Conservation (phyloP, 1,140 invertebrate genomes). For the Monochamus saltuarius region DNA sequence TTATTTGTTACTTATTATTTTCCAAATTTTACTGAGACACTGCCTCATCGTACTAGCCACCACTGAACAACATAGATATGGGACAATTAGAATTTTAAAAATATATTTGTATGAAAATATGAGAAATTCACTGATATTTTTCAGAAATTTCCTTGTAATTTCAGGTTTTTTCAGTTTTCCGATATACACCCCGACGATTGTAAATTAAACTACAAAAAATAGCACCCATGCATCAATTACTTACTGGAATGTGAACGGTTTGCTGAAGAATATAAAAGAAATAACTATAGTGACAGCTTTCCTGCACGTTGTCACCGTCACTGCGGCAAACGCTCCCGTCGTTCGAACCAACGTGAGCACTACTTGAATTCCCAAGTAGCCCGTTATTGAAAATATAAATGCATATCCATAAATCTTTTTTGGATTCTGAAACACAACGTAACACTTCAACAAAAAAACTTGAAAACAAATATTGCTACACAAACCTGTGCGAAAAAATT, state of each 20-base stretch:
- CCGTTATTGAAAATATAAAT: conserved; percentile 82
- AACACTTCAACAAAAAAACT: conserved; percentile 1
- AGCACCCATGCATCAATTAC: too few relatives aligned
- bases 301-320: conserved; percentile 83
- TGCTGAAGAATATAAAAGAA: conserved; percentile 91
- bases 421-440: conserved; percentile 61
- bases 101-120: too few relatives aligned
- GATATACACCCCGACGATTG: too few relatives aligned
- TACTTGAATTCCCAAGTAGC: conserved; percentile 90
- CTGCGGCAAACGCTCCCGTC: conserved; percentile 87
- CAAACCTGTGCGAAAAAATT: conserved; percentile 75
- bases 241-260: conserved; percentile 93
- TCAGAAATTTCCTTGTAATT: too few relatives aligned
- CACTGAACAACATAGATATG: too few relatives aligned
- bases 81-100: too few relatives aligned
- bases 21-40: too few relatives aligned
- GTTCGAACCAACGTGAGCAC: conserved; percentile 84
- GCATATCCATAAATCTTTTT: conserved; percentile 81
- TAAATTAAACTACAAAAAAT: too few relatives aligned
- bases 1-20: too few relatives aligned
- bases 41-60: too few relatives aligned
- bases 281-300: conserved; percentile 91
- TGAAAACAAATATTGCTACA: conserved; percentile 26
- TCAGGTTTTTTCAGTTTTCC: too few relatives aligned
- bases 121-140: too few relatives aligned